Evolutionary conservation across 2,113 vertebrate species (phyloP).

Genomic region (Vulpes vulpes): DNA sequence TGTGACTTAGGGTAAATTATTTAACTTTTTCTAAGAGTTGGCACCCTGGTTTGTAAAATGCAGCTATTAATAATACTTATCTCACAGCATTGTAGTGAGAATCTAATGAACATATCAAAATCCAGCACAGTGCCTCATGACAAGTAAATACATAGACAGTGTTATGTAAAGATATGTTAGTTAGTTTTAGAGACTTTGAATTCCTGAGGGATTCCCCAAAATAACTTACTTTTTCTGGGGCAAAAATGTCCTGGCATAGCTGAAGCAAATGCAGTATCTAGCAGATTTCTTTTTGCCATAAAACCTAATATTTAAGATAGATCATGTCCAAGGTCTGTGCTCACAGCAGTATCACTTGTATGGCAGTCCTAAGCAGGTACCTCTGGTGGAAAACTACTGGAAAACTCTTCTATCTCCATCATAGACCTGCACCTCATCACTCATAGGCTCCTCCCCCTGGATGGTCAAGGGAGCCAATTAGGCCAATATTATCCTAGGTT

Average conservation of each 20-base stretch:
- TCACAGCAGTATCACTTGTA: not conserved
- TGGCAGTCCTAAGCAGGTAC: not conserved
- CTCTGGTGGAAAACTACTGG: not conserved
- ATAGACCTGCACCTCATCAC: not conserved
- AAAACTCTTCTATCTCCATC: not conserved
- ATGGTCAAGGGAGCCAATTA: not conserved
- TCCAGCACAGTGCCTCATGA: not conserved
- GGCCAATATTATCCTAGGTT: not conserved
- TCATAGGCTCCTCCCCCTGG: not conserved
- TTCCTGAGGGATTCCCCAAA: not conserved
- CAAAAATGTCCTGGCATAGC: not conserved
- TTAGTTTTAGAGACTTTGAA: not conserved
- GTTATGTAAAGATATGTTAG: not conserved
- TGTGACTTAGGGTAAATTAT: not conserved
- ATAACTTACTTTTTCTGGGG: not conserved
- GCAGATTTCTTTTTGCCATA: not conserved
- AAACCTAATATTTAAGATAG: not conserved
- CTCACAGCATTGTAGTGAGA: constrained; percentile 7
- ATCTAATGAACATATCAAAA: not conserved
- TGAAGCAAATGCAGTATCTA: not conserved
- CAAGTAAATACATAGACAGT: not conserved
- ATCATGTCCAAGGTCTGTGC: not conserved
- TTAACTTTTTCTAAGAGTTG: not conserved
- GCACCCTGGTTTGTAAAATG: constrained; percentile 44
- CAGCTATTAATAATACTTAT: not conserved